Evolutionary conservation across 30 jellyfish, hydroid and myxozoan species (phyloP).

Genomic region (Cassiopea xamachana): DNA sequence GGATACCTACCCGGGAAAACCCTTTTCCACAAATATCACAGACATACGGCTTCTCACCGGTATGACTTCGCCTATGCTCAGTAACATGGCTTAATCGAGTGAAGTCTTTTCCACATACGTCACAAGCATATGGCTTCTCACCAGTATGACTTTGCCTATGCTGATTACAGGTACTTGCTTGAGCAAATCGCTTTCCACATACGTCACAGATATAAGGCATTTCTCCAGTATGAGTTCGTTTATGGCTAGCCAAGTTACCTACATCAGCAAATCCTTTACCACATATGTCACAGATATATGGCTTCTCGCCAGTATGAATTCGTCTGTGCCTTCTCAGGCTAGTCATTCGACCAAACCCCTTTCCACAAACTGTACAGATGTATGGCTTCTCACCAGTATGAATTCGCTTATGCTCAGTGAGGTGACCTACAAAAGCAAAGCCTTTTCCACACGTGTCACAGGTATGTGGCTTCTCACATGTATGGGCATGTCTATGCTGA

Average conservation of each 20-base stretch:
- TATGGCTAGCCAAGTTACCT: constrained; percentile 87
- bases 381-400: constrained; percentile 89
- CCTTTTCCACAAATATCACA: too few species aligned
- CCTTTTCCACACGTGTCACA: constrained; percentile 27
- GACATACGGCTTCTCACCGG: too few species aligned
- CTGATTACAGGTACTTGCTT: too few species aligned
- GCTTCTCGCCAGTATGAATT: constrained; percentile 95
- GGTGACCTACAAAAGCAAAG: constrained; percentile 80
- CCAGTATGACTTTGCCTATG: too few species aligned
- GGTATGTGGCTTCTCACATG: too few species aligned
- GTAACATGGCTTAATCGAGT: too few species aligned
- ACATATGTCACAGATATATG: constrained; percentile 91
- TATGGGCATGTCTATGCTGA: too few species aligned
- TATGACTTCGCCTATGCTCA: too few species aligned
- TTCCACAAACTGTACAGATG: constrained; percentile 77
- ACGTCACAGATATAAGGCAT: constrained; percentile 92
- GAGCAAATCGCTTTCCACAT: constrained; percentile 87
- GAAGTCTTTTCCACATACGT: too few species aligned
- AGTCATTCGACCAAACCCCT: constrained; percentile 86
- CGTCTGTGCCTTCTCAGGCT: constrained; percentile 84
- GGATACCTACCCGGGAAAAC: too few species aligned
- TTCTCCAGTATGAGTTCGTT: constrained; percentile 91
- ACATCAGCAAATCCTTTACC: constrained; percentile 87
- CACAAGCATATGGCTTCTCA: too few species aligned
- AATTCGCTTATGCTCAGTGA: constrained; percentile 87